These are phyloP conservation scores for Denticeps clupeoides DNA, from an alignment of 2,797 vertebrate species.

Conservation along the genomic window DNA sequence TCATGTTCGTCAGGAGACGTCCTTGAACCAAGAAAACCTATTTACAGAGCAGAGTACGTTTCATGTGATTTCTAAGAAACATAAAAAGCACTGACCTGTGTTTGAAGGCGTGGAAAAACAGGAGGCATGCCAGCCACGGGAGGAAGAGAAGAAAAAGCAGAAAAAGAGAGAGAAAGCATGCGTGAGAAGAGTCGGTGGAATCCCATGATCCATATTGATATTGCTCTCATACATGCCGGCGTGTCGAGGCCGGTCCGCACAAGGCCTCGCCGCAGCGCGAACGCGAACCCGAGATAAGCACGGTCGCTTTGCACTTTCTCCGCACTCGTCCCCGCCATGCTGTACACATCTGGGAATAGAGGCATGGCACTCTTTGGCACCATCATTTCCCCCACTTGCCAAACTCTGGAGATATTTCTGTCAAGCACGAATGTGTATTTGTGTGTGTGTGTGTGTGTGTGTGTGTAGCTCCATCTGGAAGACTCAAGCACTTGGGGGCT, in stretches of 20 bases:
- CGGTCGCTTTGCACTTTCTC: too few species aligned
- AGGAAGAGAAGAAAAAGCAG: conserved; percentile 26
- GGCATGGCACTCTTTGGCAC: conserved; percentile 75
- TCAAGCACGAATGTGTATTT: conserved; percentile 41
- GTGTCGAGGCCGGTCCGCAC: too few species aligned
- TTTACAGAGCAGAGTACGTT: too few species aligned
- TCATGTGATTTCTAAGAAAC: background rate
- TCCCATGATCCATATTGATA: too few species aligned
- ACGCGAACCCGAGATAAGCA: too few species aligned
- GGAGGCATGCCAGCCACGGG: conserved; percentile 29
- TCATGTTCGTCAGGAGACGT: background rate
- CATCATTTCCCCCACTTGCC: conserved; percentile 78
- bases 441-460: conserved; percentile 60
- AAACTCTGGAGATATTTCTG: conserved; percentile 80
- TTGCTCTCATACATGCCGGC: too few species aligned
- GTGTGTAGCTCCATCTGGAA: conserved; percentile 92
- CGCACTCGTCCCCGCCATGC: conserved; percentile 40
- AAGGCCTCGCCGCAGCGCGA: too few species aligned
- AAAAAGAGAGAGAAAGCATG: conserved; percentile 21
- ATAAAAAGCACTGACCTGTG: conserved; percentile 48
- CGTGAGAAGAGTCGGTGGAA: background rate
- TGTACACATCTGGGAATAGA: conserved; percentile 36
- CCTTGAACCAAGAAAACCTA: background rate
- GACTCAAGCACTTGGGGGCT: conserved; percentile 85
- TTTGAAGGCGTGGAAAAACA: conserved; percentile 18